A percentile compares a stretch with the other conserved stretches of the same genome.
Evolutionary conservation across 35 echinoderm and acorn worm species (phyloP).

Genomic region (Lytechinus pictus): DNA sequence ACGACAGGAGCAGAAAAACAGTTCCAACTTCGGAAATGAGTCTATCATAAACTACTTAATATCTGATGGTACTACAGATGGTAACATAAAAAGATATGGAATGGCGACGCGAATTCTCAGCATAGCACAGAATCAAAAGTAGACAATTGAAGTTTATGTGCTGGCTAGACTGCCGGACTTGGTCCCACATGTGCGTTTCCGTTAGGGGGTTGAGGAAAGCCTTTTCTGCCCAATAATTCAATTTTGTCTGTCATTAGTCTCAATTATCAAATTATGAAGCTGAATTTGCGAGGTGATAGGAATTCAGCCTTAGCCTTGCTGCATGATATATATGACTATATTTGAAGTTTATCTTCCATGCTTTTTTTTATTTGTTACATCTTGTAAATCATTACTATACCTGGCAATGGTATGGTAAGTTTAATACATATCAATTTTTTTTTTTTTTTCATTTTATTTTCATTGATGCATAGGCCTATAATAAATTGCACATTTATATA

Average conservation of each 20-base stretch:
- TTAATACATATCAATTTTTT: too few relatives aligned
- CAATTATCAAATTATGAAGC: neutral
- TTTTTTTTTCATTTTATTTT: too few relatives aligned
- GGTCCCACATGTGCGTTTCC: neutral
- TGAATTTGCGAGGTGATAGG: neutral
- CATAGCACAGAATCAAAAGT: neutral
- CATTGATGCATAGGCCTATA: too few relatives aligned
- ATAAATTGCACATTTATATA: too few relatives aligned
- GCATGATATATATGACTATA: neutral
- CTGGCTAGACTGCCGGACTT: neutral
- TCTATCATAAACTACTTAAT: neutral
- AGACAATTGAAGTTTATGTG: neutral
- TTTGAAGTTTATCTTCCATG: neutral
- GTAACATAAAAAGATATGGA: neutral
- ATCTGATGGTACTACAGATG: neutral
- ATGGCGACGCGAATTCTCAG: neutral
- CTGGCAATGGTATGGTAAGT: neutral
- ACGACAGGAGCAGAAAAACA: neutral
- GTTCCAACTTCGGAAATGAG: neutral
- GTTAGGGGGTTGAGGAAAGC: neutral
- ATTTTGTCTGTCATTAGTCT: conserved; percentile 3
- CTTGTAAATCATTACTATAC: neutral
- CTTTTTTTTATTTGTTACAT: neutral
- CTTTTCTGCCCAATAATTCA: neutral
- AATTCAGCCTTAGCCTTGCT: neutral